Evolutionary conservation across 2,113 vertebrate species (phyloP), one percentile per base, ranked within the genome.

Genomic region (Sinocyclocheilus rhinocerous): DNA sequence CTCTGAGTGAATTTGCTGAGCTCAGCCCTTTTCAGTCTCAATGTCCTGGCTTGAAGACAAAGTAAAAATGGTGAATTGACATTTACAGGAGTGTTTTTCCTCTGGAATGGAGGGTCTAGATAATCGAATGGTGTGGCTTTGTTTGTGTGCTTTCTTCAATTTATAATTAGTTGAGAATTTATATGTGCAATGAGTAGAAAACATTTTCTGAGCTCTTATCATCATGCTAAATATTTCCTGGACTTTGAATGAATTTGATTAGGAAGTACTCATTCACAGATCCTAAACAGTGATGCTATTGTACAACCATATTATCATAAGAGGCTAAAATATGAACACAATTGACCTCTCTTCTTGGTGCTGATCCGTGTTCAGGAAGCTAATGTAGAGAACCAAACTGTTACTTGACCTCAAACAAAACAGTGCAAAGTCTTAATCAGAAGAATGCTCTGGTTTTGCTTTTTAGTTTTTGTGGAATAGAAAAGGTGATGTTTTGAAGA

Each of bases 21-120:
- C 81, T 83, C 65, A 70, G 81, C 65, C 26, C 29, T 69, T 83
- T 70, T 83, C 26, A 52, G 42, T 70, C 63, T 55, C 59, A 0
- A 9, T 48, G 79, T 65, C 57, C 65, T 81, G 42, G 79, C 79
- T 81, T 81, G 59, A 67, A 67, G 79, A 29, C 79, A 48, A 81
- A 67, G 39, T 26, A n/a, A 81, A 45, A 81, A 81, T 20, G 15
- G 79, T 67, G 7, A 20, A 81, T 67, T 81, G 79, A 67, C 39
- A 67, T 81, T 81, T 65, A 67, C 59, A 20, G 79, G 59, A 65
- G 39, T 65, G 45, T n/a, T 65, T 81, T 42, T 48, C 39, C 26
- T 81, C 33, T 65, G 78, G n/a, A 59, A 9, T 26, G n/a, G 36
- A 81, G 39, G 6, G 57, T 59, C 20, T 59, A 15, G 29, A 4